These are phyloP conservation scores for Thelaira solivaga DNA, from an alignment of 2,888 invertebrate genomes.

Conservation along the genomic window DNA sequence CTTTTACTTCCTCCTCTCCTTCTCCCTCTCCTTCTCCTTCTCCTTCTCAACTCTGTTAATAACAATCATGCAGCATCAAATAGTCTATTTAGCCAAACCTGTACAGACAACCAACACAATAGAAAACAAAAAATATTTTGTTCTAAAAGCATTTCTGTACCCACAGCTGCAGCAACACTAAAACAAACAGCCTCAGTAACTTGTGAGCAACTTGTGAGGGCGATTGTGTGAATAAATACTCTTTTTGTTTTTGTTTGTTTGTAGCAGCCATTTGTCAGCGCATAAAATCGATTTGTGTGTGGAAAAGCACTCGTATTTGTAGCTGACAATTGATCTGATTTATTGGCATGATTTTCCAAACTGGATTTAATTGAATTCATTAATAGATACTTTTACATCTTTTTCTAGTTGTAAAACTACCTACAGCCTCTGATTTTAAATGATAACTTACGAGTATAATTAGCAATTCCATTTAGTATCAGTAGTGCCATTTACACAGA, in stretches of 20 bases:
- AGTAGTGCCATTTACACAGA: background rate
- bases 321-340: constrained; percentile 26
- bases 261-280: constrained; percentile 1
- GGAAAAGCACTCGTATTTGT: background rate
- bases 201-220: constrained; percentile 12
- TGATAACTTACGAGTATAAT: background rate
- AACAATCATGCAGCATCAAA: too few relatives aligned
- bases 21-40: too few relatives aligned
- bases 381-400: background rate
- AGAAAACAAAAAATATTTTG: background rate
- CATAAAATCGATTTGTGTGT: background rate
- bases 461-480: background rate
- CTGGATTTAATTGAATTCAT: constrained; percentile 6
- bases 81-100: too few relatives aligned
- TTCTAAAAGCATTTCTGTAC: background rate
- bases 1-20: too few relatives aligned
- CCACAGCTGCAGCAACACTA: background rate
- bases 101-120: too few relatives aligned
- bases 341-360: constrained; percentile 10
- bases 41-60: too few relatives aligned
- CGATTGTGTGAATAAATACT: background rate
- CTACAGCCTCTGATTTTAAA: background rate
- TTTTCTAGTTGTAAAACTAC: background rate
- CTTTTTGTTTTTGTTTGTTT: too few relatives aligned
- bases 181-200: background rate